Percentiles rank a stretch among this genome's conserved stretches.
These are phyloP conservation scores for Cichlasoma orientale DNA, from an alignment of 2,797 vertebrate genomes.

Conservation along the genomic window DNA sequence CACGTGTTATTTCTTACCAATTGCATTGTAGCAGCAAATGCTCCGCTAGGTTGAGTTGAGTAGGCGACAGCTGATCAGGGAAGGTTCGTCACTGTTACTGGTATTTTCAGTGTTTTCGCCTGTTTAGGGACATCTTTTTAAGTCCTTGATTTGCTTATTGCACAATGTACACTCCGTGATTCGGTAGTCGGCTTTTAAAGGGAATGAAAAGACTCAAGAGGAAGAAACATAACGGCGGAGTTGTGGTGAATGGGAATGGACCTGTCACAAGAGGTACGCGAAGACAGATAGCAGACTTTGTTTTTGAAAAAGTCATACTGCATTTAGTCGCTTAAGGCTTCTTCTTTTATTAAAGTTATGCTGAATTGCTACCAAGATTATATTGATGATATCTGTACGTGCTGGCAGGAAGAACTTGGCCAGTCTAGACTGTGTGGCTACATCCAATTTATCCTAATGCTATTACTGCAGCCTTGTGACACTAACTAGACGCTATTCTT, in stretches of 20 bases:
- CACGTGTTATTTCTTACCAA: constrained; percentile 54
- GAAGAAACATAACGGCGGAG: constrained; percentile 57
- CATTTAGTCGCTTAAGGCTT: neutral
- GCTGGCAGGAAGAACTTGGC: neutral
- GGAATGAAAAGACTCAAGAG: constrained; percentile 67
- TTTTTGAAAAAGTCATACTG: neutral
- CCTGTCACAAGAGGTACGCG: constrained; percentile 58
- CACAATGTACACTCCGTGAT: neutral
- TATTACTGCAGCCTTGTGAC: constrained; percentile 21
- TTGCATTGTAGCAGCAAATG: neutral
- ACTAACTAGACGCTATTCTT: neutral
- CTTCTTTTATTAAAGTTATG: neutral
- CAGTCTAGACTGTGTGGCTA: neutral
- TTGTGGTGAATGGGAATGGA: constrained; percentile 49
- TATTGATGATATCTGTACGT: too few species aligned
- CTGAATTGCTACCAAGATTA: neutral
- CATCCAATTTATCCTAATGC: neutral
- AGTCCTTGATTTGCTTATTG: neutral
- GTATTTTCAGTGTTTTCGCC: neutral
- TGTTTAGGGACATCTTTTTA: neutral
- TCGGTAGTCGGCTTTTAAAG: neutral
- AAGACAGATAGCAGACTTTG: neutral
- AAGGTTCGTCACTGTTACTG: too few species aligned
- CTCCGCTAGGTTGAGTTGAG: neutral
- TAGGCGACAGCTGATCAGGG: constrained; percentile 29